These are phyloP conservation scores for Trematocara macrostoma DNA, from an alignment of 2,113 vertebrate genomes.

Conservation along the genomic window DNA sequence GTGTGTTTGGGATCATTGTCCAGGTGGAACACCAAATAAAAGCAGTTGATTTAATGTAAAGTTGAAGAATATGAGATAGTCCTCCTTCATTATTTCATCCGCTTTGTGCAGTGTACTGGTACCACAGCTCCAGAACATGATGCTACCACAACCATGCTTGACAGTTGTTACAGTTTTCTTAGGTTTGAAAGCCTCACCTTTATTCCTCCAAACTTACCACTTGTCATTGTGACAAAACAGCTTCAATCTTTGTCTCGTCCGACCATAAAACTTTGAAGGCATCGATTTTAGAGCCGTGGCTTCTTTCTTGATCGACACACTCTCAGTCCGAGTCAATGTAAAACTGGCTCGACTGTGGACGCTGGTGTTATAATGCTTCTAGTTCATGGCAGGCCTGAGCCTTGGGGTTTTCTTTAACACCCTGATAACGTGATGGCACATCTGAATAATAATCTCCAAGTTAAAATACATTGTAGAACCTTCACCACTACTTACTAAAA, in stretches of 20 bases:
- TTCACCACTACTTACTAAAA: neutral
- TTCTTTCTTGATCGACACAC: neutral
- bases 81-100: neutral
- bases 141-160: neutral
- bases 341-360: neutral
- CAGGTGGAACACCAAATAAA: neutral
- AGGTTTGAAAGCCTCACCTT: neutral
- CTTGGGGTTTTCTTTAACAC: neutral
- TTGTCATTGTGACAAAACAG: neutral
- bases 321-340: neutral
- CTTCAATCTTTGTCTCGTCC: neutral
- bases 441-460: neutral
- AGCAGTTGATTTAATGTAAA: neutral
- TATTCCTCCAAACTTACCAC: neutral
- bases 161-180: neutral
- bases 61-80: neutral
- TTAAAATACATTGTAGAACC: neutral
- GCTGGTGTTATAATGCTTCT: accelerated
- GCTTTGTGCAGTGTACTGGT: neutral
- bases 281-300: neutral
- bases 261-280: neutral
- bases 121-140: neutral
- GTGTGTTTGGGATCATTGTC: neutral
- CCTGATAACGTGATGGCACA: neutral
- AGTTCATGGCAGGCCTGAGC: neutral